These are phyloP conservation scores for Acleris literana DNA, from an alignment of 2,888 invertebrate genomes.

Conservation along the genomic window DNA sequence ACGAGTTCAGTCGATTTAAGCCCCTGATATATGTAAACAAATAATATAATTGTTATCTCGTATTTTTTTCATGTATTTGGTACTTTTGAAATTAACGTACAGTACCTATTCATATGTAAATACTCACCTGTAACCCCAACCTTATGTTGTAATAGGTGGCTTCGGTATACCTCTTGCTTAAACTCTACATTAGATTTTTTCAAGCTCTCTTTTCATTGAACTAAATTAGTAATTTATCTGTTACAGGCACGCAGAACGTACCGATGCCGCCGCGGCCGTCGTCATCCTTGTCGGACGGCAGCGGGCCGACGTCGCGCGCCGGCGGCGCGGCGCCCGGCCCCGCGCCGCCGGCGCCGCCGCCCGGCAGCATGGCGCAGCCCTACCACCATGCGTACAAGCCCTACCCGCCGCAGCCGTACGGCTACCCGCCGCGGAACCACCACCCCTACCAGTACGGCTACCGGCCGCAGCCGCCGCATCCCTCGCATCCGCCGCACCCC, in stretches of 20 bases:
- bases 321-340: slow-evolving; percentile 59
- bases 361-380: slow-evolving; percentile 73
- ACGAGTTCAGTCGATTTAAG: slow-evolving; percentile 31
- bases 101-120: no score
- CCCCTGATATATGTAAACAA: background rate
- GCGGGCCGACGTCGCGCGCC: slow-evolving; percentile 67
- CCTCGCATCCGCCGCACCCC: slow-evolving; percentile 54
- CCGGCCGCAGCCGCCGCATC: slow-evolving; percentile 64
- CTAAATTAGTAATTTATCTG: slow-evolving; percentile 7
- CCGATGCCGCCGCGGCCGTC: slow-evolving; percentile 98
- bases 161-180: no score
- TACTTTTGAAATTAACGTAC: no score
- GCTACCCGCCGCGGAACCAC: slow-evolving; percentile 75
- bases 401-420: slow-evolving; percentile 78
- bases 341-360: slow-evolving; percentile 65
- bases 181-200: no score
- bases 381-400: slow-evolving; percentile 67
- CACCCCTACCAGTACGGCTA: slow-evolving; percentile 79
- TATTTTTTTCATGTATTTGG: background rate
- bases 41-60: background rate
- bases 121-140: no score
- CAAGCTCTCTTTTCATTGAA: background rate
- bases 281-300: slow-evolving; percentile 87
- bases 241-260: slow-evolving; percentile 94
- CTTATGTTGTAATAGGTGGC: no score